Evolutionary conservation across 2,888 invertebrate genomes (phyloP).

Genomic region (Apamea anceps): DNA sequence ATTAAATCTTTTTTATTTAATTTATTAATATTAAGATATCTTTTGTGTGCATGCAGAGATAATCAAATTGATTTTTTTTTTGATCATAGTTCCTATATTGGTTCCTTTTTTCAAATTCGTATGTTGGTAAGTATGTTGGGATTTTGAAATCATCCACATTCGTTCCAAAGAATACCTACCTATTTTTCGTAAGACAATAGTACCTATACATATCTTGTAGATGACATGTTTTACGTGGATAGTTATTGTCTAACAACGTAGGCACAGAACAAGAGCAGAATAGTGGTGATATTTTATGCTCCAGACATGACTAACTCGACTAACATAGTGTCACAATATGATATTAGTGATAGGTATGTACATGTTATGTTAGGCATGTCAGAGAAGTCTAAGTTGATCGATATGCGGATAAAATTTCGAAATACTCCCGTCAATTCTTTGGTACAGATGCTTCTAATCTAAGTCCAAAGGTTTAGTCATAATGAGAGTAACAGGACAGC

Average conservation of each 20-base stretch:
- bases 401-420: slow-evolving; percentile 29
- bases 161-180: slow-evolving; percentile 37
- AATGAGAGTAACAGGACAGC: slow-evolving; percentile 44
- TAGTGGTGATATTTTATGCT: not conserved
- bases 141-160: slow-evolving; percentile 21
- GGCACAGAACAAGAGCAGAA: slow-evolving; percentile 23
- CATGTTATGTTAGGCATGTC: not conserved
- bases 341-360: not conserved
- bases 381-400: slow-evolving; percentile 13
- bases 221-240: not conserved
- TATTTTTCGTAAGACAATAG: slow-evolving; percentile 7
- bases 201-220: not conserved
- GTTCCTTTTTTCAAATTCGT: slow-evolving; percentile 65
- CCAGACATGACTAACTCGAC: not conserved
- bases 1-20: not conserved
- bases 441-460: slow-evolving; percentile 42
- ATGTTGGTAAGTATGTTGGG: slow-evolving; percentile 13
- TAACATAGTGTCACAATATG: slow-evolving; percentile 5
- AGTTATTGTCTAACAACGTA: not conserved
- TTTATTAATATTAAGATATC: not conserved
- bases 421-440: slow-evolving; percentile 45
- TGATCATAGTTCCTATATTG: slow-evolving; percentile 47
- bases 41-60: not conserved
- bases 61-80: slow-evolving; percentile 10
- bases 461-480: slow-evolving; percentile 56